phyloP scores from a whole-genome alignment of 2,888 invertebrate genomes.

The Ophion ellenae region DNA sequence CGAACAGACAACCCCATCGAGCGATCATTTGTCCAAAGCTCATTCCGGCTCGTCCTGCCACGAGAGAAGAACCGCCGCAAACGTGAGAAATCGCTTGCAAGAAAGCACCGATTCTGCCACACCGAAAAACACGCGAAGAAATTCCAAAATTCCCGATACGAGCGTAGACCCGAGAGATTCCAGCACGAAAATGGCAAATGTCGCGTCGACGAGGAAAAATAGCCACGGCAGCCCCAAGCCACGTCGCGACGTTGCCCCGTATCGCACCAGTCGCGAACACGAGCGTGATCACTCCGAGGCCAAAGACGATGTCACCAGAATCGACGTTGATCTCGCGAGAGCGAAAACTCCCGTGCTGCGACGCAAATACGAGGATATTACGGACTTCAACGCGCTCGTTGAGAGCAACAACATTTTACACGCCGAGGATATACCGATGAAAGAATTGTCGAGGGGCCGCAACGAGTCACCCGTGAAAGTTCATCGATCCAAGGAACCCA shows the following conservation, averaged over 20 bases:
- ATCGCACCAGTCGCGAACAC: conserved; percentile 26
- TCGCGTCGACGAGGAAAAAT: conserved; percentile 45
- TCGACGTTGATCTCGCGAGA: conserved; percentile 47
- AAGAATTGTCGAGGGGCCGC: conserved; percentile 74
- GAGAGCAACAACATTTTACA: conserved; percentile 62
- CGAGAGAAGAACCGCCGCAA: conserved; percentile 64
- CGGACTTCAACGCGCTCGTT: conserved; percentile 66
- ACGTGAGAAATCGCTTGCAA: conserved; percentile 67
- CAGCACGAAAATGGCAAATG: conserved; percentile 40
- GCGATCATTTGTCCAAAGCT: conserved; percentile 51
- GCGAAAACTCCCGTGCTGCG: conserved; percentile 67
- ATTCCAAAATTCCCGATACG: conserved; percentile 37
- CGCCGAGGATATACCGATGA: conserved; percentile 76
- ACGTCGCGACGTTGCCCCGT: conserved; percentile 31
- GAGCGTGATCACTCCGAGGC: conserved; percentile 63
- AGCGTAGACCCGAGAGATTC: conserved; percentile 47
- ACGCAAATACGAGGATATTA: conserved; percentile 68
- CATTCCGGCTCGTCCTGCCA: conserved; percentile 48
- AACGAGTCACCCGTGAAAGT: conserved; percentile 75
- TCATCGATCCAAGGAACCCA: conserved; percentile 71
- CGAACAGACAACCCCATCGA: conserved; percentile 24
- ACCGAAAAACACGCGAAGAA: conserved; percentile 49
- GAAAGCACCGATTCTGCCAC: conserved; percentile 60
- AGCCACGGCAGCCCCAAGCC: conserved; percentile 45
- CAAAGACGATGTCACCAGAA: conserved; percentile 58